Base-by-base conservation (phyloP, 2,797 vertebrate genomes). In the Myripristis murdjan region DNA sequence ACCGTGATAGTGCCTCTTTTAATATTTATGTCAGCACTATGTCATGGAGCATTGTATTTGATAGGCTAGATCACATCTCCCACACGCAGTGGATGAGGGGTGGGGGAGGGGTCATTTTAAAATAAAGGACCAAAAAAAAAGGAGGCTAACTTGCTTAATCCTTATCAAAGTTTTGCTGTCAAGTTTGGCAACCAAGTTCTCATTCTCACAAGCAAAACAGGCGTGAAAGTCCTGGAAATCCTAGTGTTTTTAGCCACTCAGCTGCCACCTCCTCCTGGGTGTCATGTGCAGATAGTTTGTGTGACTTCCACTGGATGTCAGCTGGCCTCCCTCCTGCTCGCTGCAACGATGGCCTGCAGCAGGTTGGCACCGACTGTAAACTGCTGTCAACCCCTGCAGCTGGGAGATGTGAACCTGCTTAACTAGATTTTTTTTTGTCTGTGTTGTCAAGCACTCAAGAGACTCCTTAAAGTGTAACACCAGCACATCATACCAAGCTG, bases 21-120 rank as follows among this genome's bases (percentile, higher is more conserved):
- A 75, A 79, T 85, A 90, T 84, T 87, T 87, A 75, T 75, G 58
- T 48, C 58, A 71, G 54, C 62, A 52, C 68, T 24, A 10, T 70
- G 65, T 71, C 10, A 24, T 15, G 60, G 53, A 5, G 2, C 78
- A 74, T 76, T 77, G 68, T 60, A 24, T 84, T 69, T 59, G 35
- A 69, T 48, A 56, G 52, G 63, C 48, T 37, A 33, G 53, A 81
- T 68, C 66, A 56, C 22, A 46, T 77, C 61, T 72, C 54, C 24
- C 0, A 44, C 56, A 24, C 12, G 60, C 49, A 41, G 3, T 22
- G 16, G n/a, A n/a, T n/a, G n/a, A n/a, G n/a, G 31, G 31, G 52
- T 63, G 47, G 58, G 18, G 12, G 5, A 4, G 41, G 33, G 28
- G 1, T 31, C 5, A 7, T 31, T 31, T 4, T 4, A 31, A 31